Percentiles rank a stretch among this genome's conserved stretches.
These are phyloP conservation scores for Setophaga petechia DNA, from an alignment of 2,113 vertebrate species.

Conservation along the genomic window DNA sequence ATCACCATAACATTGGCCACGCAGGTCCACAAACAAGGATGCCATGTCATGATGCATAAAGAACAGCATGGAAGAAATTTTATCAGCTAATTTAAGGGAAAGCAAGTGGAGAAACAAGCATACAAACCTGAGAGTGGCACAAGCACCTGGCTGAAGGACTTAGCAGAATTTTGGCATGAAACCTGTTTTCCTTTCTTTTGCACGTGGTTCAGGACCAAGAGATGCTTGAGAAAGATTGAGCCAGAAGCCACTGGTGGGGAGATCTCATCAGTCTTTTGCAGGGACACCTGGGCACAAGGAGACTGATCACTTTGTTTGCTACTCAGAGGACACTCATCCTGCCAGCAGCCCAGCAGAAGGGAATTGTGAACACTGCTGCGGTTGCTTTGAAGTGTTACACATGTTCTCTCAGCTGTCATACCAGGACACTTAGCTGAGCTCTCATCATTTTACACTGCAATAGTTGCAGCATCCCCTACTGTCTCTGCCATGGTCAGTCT, in stretches of 20 bases:
- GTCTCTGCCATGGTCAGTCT: conserved; percentile 7
- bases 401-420: neutral
- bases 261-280: neutral
- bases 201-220: neutral
- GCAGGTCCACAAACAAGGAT: neutral
- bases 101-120: neutral
- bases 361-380: neutral
- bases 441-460: neutral
- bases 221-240: neutral
- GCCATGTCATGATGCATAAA: neutral
- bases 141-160: neutral
- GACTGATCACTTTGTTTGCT: neutral
- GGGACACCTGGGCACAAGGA: neutral
- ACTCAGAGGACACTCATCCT: neutral
- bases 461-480: conserved; percentile 22
- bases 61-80: neutral
- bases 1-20: neutral
- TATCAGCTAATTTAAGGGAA: neutral
- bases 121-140: neutral
- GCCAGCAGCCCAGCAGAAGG: neutral
- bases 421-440: neutral
- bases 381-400: conserved; percentile 4
- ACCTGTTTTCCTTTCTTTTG: neutral
- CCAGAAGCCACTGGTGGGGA: neutral
- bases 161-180: neutral